These are phyloP conservation scores for Pristionchus fissidentatus DNA, from an alignment of 2,888 invertebrate species.

Conservation along the genomic window DNA sequence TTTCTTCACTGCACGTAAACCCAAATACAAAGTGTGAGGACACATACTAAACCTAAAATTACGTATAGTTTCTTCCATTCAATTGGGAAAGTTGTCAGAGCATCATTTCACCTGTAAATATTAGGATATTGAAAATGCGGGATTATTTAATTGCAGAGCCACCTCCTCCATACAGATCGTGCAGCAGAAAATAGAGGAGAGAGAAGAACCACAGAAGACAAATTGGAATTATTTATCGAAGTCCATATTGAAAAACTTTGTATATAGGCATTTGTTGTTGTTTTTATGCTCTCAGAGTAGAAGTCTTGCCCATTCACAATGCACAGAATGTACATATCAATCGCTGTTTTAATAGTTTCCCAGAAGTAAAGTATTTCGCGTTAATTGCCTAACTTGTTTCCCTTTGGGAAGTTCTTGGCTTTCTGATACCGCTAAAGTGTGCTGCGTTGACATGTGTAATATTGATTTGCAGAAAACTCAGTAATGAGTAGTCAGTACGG, in stretches of 20 bases:
- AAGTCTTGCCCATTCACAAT: background rate
- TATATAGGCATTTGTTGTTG: background rate
- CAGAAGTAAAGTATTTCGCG: background rate
- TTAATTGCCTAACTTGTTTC: background rate
- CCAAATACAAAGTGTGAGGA: background rate
- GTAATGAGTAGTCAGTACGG: background rate
- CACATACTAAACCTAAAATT: too few species aligned
- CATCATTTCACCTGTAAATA: too few species aligned
- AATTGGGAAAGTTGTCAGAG: too few species aligned
- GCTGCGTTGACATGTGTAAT: background rate
- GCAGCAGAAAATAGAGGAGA: background rate
- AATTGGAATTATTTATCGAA: background rate
- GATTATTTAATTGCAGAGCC: slow-evolving; percentile 2
- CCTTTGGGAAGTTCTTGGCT: background rate
- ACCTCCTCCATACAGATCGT: background rate
- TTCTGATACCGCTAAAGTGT: background rate
- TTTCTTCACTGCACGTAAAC: too few species aligned
- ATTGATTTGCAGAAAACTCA: background rate
- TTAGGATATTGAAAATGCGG: too few species aligned
- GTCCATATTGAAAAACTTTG: background rate
- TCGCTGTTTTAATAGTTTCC: background rate
- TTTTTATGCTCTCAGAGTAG: background rate
- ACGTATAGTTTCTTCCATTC: too few species aligned
- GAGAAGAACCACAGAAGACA: background rate
- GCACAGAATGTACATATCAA: background rate